These are phyloP conservation scores for Mus musculus DNA, from an alignment of 2,113 vertebrate genomes.

Conservation along the genomic window DNA sequence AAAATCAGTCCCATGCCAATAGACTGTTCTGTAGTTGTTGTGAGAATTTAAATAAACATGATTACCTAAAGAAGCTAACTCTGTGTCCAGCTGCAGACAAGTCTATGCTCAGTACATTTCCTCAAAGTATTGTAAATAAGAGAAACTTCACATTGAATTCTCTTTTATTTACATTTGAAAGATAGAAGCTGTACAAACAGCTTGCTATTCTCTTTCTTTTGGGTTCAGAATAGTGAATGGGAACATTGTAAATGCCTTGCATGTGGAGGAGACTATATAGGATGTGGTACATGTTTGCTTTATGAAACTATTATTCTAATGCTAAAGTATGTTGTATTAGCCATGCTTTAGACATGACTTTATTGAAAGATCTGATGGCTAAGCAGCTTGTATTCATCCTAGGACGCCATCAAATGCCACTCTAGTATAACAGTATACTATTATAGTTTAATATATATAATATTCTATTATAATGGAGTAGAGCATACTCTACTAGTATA, in stretches of 20 bases:
- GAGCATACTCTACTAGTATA: no score
- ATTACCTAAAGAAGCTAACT: background rate
- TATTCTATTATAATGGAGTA: no score
- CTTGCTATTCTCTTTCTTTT: background rate
- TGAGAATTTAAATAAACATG: background rate
- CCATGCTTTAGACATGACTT: background rate
- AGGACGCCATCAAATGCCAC: background rate
- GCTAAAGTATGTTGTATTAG: background rate
- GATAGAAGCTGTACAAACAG: background rate
- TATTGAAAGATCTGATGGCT: background rate
- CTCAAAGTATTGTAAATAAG: background rate
- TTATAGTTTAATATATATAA: no score
- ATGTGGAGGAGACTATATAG: background rate
- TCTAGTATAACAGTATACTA: background rate
- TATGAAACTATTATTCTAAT: background rate
- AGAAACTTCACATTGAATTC: background rate
- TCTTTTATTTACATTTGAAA: background rate
- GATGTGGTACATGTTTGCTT: background rate
- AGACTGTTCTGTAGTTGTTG: background rate
- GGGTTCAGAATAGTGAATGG: background rate
- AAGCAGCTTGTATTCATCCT: background rate
- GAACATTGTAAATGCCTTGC: background rate
- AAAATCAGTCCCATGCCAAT: background rate
- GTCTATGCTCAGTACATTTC: background rate
- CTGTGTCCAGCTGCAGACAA: background rate